Evolutionary conservation across 2,888 invertebrate species (phyloP), one percentile per base, ranked within the genome.

Genomic region (Druceiella hillmani): DNA sequence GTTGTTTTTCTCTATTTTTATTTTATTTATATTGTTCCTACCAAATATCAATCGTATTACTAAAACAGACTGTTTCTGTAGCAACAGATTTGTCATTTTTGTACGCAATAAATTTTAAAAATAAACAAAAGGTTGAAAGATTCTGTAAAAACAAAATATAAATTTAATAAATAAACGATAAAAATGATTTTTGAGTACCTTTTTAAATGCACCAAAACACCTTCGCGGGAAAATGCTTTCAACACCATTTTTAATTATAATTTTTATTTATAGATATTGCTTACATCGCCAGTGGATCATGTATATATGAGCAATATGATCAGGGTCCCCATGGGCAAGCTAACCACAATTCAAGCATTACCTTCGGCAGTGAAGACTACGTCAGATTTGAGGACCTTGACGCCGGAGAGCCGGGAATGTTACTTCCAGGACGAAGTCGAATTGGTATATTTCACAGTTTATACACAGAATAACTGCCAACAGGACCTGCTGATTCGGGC

Each of bases 391-490:
- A 55, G 62, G 10, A 40, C 54, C 0, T 45, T 69, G 3, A 45
- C 57, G 0, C 64, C 70, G 0, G 58, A 61, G 6, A 55, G 58
- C 29, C 53, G 72, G 9, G 65, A 67, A 33, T 72, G 71, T 47
- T 67, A 57, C 58, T 70, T 69, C 46, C 67, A 70, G 42, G 59
- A 61, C 17, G 71, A 72, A 43, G 59, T 59, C 34, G 55, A 53
- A 13, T 46, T 72, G 14, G 55, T 62, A 10, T 62, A 62, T 37
- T 71, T 62, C 30, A 55, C 61, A 41, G 69, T 65, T 16, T 76
- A 76, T 46, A 75, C 75, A 1, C 72, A 73, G 39, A 64, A 63
- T 17, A 76, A 76, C 41, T 76, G 76, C 45, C 67, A 74, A 43
- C 60, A 69, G 38, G 74, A 76, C 41, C 58, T 74, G 38, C 55